Evolutionary conservation across 2,888 invertebrate species (phyloP), one percentile per base, ranked within the genome.

Genomic region (Habrosyne pyritoides): DNA sequence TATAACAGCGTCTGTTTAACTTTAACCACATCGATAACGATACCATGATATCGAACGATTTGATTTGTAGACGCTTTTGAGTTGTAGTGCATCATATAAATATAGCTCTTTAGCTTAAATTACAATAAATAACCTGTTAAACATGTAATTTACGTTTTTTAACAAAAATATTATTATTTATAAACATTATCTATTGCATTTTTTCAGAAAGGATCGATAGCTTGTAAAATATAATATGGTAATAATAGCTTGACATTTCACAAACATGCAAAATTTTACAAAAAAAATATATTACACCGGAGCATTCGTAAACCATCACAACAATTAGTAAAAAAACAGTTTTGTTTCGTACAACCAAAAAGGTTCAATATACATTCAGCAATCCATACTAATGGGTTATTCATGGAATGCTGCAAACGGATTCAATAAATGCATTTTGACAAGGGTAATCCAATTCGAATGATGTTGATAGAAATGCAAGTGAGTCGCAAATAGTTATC

Each of bases 381-480:
- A 42, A 58, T 56, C 54, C 30, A 30, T 53, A 55, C 61, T 67
- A 64, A 71, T 71, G 63, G 62, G 66, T 71, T 70, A 70, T 73
- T 72, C 68, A 70, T 67, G 24, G 47, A 47, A 47, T 12, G 21
- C 36, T 57, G 56, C 52, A 59, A 53, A 52, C 36, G 14, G 53
- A 26, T 46, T 53, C 53, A 47, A 53, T 53, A 47, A 46, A 10
- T 28, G 47, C 53, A 46, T 53, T 53, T 53, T 47, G 46, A 53
- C 18, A 53, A 14, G 26, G 59, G 59, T 69, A 69, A 69, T 66
- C 66, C 64, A 49, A 61, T 66, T 67, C 49, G 52, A 60, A 69
- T 67, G 61, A 62, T 60, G 53, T 60, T 69, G 64, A 63, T 61
- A 53, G 55, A 63, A 61, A 55, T 56, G 59, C 55, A 57, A 56